Evolutionary conservation across 2,797 vertebrate species (phyloP).

Genomic region (Staurois parvus): DNA sequence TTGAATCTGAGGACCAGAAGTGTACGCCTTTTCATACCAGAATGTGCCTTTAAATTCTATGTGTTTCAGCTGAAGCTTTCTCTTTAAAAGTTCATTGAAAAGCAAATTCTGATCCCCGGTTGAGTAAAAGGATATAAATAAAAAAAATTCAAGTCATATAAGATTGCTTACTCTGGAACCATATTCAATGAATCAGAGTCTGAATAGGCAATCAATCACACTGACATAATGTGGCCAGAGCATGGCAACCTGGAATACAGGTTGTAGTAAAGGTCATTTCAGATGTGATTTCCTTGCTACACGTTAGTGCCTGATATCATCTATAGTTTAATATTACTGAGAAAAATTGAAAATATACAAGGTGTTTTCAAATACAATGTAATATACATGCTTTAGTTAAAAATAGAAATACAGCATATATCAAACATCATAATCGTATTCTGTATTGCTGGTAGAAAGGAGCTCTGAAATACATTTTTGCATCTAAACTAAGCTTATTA

Average conservation of each 20-base stretch:
- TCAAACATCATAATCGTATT: too few relatives aligned
- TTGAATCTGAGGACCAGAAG: too few relatives aligned
- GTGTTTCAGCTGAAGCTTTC: too few relatives aligned
- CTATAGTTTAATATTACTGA: not conserved
- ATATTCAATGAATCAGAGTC: conserved; percentile 2
- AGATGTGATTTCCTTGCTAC: conserved; percentile 14
- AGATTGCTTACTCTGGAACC: not conserved
- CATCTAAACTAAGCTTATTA: too few relatives aligned
- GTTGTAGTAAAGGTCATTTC: conserved; percentile 20
- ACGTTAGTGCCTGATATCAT: not conserved
- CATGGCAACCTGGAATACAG: not conserved
- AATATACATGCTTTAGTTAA: too few relatives aligned
- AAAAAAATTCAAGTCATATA: not conserved
- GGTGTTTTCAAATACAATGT: not conserved
- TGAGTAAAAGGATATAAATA: not conserved
- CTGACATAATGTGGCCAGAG: conserved; percentile 22
- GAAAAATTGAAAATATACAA: not conserved
- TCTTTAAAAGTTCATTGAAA: too few relatives aligned
- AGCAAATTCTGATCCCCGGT: not conserved
- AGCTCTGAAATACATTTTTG: too few relatives aligned
- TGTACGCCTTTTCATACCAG: too few relatives aligned
- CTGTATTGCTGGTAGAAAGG: too few relatives aligned
- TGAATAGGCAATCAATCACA: conserved; percentile 45
- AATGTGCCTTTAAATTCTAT: too few relatives aligned
- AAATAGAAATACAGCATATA: too few relatives aligned